Conservation (phyloP, 2,888 invertebrate genomes). For the Phengaris arion region DNA sequence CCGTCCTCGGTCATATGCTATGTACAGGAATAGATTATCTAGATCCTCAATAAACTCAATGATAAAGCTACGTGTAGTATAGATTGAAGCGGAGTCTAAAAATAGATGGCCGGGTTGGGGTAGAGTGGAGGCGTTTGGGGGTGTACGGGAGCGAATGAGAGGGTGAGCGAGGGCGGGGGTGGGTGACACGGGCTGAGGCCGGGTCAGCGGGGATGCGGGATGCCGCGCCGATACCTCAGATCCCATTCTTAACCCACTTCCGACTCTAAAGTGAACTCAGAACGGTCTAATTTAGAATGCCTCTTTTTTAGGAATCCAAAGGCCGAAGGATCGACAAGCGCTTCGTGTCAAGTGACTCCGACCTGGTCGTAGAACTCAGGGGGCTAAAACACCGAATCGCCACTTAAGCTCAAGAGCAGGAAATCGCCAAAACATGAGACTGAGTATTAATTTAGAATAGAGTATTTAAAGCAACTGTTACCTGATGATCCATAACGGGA, state of each 20-base stretch:
- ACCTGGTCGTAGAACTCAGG: constrained; percentile 81
- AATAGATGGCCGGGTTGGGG: constrained; percentile 71
- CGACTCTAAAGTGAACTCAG: constrained; percentile 12
- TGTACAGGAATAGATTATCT: constrained; percentile 36
- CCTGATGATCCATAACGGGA: constrained; percentile 43
- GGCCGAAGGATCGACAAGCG: constrained; percentile 80
- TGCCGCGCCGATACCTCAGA: constrained; percentile 44
- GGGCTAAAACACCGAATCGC: constrained; percentile 81
- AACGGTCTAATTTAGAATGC: constrained; percentile 24
- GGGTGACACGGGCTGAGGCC: constrained; percentile 72
- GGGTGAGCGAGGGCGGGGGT: constrained; percentile 59
- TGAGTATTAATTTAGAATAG: constrained; percentile 72
- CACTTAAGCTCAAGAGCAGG: constrained; percentile 65
- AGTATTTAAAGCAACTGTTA: constrained; percentile 59
- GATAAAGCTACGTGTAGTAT: constrained; percentile 43
- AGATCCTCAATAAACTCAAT: constrained; percentile 30
- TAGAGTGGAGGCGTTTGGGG: constrained; percentile 63
- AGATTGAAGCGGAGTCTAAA: constrained; percentile 68
- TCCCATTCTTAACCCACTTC: constrained; percentile 45
- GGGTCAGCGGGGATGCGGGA: constrained; percentile 60
- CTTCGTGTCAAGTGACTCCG: constrained; percentile 82
- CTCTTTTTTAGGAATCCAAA: constrained; percentile 57
- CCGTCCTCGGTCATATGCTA: not conserved
- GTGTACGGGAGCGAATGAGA: constrained; percentile 69
- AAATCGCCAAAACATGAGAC: constrained; percentile 61